Conservation (phyloP, 2,888 invertebrate genomes). For the Agrotis ipsilon region DNA sequence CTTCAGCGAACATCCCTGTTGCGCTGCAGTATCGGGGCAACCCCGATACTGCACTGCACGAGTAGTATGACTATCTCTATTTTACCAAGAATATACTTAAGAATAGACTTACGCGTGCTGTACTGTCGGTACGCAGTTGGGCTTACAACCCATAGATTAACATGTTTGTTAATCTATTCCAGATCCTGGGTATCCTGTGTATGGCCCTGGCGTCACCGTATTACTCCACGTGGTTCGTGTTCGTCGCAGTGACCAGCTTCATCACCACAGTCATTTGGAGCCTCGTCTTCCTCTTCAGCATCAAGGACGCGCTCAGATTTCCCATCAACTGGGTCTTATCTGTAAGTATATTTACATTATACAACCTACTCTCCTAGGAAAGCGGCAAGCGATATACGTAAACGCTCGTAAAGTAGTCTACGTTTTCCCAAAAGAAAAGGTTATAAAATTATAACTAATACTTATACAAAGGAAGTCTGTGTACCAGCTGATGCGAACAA, state of each 20-base stretch:
- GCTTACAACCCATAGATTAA: too few species aligned
- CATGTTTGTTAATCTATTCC: conserved; percentile 75
- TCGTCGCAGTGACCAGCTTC: conserved; percentile 95
- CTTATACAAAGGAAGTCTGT: not conserved
- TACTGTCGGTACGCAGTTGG: too few species aligned
- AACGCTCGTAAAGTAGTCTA: too few species aligned
- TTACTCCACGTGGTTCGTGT: conserved; percentile 95
- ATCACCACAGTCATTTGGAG: conserved; percentile 96
- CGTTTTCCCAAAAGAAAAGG: too few species aligned
- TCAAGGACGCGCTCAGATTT: conserved; percentile 94
- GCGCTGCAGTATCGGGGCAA: too few species aligned
- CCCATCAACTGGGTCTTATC: conserved; percentile 96
- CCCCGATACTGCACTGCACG: too few species aligned
- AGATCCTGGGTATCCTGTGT: conserved; percentile 96
- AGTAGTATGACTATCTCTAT: too few species aligned
- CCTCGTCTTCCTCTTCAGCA: conserved; percentile 94
- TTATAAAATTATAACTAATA: too few species aligned
- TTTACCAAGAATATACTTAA: too few species aligned
- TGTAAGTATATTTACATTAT: conserved; percentile 88
- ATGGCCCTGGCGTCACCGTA: conserved; percentile 95
- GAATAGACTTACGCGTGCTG: too few species aligned
- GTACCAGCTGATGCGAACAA: not conserved
- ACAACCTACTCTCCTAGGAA: not conserved
- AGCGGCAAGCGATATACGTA: too few species aligned
- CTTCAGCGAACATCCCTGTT: too few species aligned